These are phyloP conservation scores for Hapalemur alaotrensis DNA, from an alignment of 2,797 vertebrate genomes.

Conservation along the genomic window DNA sequence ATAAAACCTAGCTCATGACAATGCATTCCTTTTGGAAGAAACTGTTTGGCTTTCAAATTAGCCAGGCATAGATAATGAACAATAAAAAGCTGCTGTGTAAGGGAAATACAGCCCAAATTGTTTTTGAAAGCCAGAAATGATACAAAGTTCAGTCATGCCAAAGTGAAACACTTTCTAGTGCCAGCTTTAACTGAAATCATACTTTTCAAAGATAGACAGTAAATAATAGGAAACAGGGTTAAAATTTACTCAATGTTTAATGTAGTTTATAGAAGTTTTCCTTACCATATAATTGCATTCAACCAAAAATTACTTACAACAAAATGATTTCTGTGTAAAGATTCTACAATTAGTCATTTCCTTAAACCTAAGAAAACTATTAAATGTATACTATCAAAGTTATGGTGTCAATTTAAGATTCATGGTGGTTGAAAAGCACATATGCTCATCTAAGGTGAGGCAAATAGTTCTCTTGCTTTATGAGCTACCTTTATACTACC, in stretches of 20 bases:
- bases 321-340: constrained; percentile 32
- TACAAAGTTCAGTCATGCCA: not conserved
- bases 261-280: not conserved
- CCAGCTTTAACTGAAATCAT: not conserved
- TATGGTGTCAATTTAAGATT: not conserved
- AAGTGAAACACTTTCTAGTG: not conserved
- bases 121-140: not conserved
- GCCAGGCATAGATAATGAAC: constrained; percentile 8
- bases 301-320: constrained; percentile 4
- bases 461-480: not conserved
- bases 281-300: not conserved
- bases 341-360: not conserved
- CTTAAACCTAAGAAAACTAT: constrained; percentile 1
- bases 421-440: not conserved
- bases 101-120: not conserved
- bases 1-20: constrained; percentile 1
- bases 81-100: constrained; percentile 43
- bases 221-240: constrained; percentile 20
- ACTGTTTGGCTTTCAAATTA: constrained; percentile 30
- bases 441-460: not conserved
- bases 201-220: not conserved
- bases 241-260: constrained; percentile 37
- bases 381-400: constrained; percentile 4
- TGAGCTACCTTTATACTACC: not conserved
- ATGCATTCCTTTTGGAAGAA: not conserved